Base-by-base conservation (phyloP, 2,888 invertebrate genomes). In the Pheosia tremula region DNA sequence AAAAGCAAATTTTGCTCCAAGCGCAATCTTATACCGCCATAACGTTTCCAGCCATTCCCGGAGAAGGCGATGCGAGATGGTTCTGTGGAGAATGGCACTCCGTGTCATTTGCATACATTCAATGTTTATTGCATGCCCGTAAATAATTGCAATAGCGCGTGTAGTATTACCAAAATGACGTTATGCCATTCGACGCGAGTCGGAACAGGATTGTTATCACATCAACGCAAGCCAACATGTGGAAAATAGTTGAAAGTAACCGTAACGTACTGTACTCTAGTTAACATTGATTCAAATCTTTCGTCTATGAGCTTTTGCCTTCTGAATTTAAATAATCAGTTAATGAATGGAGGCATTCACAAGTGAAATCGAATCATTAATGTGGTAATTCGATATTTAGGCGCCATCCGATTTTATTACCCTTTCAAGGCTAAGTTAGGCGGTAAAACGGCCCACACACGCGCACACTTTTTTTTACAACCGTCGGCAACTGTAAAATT, bases 81-180 rank as follows among this genome's bases (percentile, higher is more conserved):
- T 82, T 84, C 83, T 81, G 74, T 79, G 70, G 77, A 83, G 80
- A 85, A 83, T 83, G 76, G 76, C 76, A 75, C 80, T 72, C 74
- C 77, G 77, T 82, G 78, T 84, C 83, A 86, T 88, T 88, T 86
- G 82, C 87, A 88, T 89, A 80, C 78, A 77, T 77, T 76, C 70
- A 77, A 75, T 80, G 24, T 84, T 85, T 85, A 85, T 80, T 80
- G 72, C 82, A 70, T 59, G 63, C 62, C 79, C 77, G 78, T 82
- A 82, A 80, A 83, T 76, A 81, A 78, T 78, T 68, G 68, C 67
- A 66, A 69, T 78, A 81, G 77, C 72, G 68, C 69, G 68, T 65
- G 74, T 72, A 67, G 75, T 73, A 67, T 72, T 66, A 71, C 70
- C 65, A 74, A 74, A 73, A 75, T 63, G 57, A 62, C 60, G 68